Evolutionary conservation across 2,113 vertebrate species (phyloP).

Genomic region (Verasper variegatus): DNA sequence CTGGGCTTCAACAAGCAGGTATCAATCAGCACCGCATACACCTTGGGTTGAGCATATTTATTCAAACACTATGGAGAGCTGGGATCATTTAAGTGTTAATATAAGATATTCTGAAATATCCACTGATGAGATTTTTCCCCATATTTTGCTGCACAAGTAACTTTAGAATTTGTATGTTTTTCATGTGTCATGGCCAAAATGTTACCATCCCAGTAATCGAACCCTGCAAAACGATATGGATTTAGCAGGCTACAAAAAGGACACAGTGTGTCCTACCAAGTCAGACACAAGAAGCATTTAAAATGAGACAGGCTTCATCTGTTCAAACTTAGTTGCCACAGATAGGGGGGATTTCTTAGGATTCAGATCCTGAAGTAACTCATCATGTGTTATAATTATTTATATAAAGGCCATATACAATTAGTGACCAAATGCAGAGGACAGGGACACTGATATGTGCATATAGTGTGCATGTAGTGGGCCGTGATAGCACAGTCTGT

Average conservation of each 20-base stretch:
- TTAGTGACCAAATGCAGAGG: constrained; percentile 18
- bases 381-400: constrained; percentile 9
- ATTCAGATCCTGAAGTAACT: background rate
- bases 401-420: constrained; percentile 17
- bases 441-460: constrained; percentile 23
- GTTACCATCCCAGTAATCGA: background rate
- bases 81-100: constrained; percentile 17
- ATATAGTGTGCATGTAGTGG: background rate
- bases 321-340: background rate
- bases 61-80: constrained; percentile 26
- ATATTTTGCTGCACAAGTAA: background rate
- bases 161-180: background rate
- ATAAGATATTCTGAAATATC: constrained; percentile 1
- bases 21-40: constrained; percentile 56
- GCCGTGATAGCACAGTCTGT: constrained; percentile 25
- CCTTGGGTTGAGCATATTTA: constrained; percentile 3
- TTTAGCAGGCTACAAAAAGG: background rate
- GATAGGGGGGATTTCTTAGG: background rate
- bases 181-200: background rate
- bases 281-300: background rate
- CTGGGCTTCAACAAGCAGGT: constrained; percentile 91
- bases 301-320: background rate
- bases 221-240: background rate
- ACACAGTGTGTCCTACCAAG: background rate
- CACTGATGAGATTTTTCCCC: background rate